Evolutionary conservation across 2,888 invertebrate species (phyloP).

Genomic region (Dolichopus griseipennis): DNA sequence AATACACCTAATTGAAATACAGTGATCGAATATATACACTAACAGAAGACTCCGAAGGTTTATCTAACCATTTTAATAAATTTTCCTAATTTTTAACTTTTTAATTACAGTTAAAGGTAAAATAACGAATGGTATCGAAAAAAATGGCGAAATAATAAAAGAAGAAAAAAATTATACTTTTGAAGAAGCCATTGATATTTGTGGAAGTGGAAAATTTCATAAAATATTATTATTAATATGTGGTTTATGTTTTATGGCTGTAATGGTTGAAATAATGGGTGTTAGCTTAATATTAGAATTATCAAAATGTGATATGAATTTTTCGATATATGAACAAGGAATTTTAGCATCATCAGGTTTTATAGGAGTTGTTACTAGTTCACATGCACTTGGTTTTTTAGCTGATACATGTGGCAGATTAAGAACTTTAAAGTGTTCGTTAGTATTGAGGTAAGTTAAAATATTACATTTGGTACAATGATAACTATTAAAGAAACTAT

Average conservation of each 20-base stretch:
- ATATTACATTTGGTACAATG: not conserved
- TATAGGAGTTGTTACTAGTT: constrained; percentile 60
- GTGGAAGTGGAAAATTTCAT: constrained; percentile 57
- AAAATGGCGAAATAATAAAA: not conserved
- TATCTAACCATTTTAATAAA: too few relatives aligned
- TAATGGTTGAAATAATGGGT: constrained; percentile 58
- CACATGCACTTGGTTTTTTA: constrained; percentile 70
- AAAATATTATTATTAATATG: constrained; percentile 51
- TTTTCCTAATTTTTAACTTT: not conserved
- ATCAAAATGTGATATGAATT: constrained; percentile 57
- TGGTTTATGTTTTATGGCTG: constrained; percentile 56
- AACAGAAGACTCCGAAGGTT: too few relatives aligned
- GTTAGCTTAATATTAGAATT: constrained; percentile 58
- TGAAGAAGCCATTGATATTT: constrained; percentile 35
- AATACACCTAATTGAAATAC: too few relatives aligned
- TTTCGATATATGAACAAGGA: constrained; percentile 54
- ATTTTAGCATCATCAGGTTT: constrained; percentile 58
- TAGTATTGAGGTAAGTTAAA: constrained; percentile 34
- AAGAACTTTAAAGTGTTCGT: constrained; percentile 47
- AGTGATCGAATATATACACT: too few relatives aligned
- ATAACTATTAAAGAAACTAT: not conserved
- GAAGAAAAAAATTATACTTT: constrained; percentile 28
- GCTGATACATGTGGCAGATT: constrained; percentile 67
- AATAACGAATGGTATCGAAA: not conserved
- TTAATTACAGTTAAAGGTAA: not conserved